A percentile compares a stretch with the other conserved stretches of the same genome.
Conservation (phyloP, 2,113 vertebrate genomes). For the Platichthys flesus region DNA sequence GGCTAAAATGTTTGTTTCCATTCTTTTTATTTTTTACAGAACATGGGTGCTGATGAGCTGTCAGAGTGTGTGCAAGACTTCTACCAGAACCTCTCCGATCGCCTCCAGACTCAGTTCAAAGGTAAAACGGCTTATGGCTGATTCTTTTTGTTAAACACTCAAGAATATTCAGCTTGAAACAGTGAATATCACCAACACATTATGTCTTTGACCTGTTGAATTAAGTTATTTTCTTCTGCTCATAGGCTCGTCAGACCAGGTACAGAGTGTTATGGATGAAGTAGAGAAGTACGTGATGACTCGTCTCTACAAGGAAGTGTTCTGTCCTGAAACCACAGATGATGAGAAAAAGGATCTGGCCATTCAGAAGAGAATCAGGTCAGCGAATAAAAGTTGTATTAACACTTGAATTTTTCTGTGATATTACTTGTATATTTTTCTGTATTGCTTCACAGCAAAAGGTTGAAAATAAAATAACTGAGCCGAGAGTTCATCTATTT, state of each 20-base stretch:
- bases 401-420: neutral
- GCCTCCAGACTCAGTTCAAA: constrained; percentile 91
- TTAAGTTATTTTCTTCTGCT: neutral
- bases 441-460: neutral
- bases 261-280: constrained; percentile 93
- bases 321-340: constrained; percentile 95
- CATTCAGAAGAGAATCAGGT: constrained; percentile 95
- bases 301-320: constrained; percentile 93
- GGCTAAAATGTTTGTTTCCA: neutral
- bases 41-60: constrained; percentile 90
- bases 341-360: constrained; percentile 96
- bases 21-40: constrained; percentile 59
- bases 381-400: neutral
- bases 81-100: constrained; percentile 95
- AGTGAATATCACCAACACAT: neutral
- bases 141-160: neutral
- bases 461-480: neutral
- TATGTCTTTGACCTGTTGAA: neutral
- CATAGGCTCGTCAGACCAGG: constrained; percentile 88
- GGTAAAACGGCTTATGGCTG: constrained; percentile 72
- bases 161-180: neutral
- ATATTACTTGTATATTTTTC: neutral
- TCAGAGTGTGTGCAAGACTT: constrained; percentile 96
- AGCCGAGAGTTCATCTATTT: neutral
- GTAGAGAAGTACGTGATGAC: constrained; percentile 96